Conservation (phyloP, 2,797 vertebrate genomes). For the Orestias chungarensis region DNA sequence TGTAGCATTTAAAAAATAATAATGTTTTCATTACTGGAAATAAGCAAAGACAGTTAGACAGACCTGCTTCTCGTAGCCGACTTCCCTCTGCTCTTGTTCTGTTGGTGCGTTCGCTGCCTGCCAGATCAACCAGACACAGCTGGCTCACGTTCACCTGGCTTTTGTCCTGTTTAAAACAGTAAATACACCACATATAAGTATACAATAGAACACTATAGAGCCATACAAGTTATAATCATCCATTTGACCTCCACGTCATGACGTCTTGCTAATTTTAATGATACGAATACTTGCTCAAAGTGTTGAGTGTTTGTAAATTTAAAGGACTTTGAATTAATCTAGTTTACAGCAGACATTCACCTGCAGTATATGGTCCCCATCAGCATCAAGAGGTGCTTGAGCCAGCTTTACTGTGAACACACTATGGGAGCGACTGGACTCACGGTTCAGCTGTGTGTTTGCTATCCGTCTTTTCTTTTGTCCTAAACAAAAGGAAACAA, state of each 20-base stretch:
- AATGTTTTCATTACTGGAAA: neutral
- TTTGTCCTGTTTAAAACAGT: constrained; percentile 83
- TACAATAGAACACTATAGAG: too few species aligned
- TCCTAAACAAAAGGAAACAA: constrained; percentile 73
- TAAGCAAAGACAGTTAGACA: neutral
- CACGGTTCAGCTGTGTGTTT: constrained; percentile 93
- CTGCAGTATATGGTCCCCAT: constrained; percentile 94
- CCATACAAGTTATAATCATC: neutral
- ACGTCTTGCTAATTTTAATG: neutral
- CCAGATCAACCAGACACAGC: constrained; percentile 93
- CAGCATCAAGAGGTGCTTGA: constrained; percentile 93
- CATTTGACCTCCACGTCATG: neutral
- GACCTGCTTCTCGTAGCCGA: constrained; percentile 94
- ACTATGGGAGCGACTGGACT: constrained; percentile 96
- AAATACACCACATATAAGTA: neutral
- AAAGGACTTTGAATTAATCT: neutral
- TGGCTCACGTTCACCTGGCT: constrained; percentile 92
- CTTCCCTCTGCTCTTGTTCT: constrained; percentile 93
- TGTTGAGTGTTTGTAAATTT: too few species aligned
- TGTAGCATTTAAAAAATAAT: neutral
- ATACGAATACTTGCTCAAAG: too few species aligned
- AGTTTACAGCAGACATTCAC: constrained; percentile 56
- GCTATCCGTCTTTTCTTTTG: constrained; percentile 96
- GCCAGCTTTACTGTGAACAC: constrained; percentile 95
- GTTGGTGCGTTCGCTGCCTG: constrained; percentile 94